Conservation (phyloP, 2,888 invertebrate species). For the Eutolmus rufibarbis region DNA sequence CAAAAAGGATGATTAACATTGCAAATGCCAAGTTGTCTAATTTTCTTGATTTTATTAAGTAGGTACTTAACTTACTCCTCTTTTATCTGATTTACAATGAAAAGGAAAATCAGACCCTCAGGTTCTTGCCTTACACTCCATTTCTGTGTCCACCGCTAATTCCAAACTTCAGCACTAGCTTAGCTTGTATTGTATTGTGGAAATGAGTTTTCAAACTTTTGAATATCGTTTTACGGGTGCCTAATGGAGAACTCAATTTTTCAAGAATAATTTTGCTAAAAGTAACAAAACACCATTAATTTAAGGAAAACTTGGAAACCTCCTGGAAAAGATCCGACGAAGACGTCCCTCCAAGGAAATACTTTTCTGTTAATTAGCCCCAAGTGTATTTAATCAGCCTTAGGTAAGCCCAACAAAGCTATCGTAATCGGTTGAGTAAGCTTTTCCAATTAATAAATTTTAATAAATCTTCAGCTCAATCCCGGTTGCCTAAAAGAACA, state of each 20-base stretch:
- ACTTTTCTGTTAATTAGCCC: not conserved
- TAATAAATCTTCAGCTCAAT: slow-evolving; percentile 17
- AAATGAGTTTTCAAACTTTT: not conserved
- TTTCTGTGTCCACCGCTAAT: not conserved
- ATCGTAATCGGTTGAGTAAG: slow-evolving; percentile 30
- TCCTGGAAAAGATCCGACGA: not conserved
- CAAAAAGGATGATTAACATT: no score
- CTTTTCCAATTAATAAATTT: slow-evolving; percentile 32
- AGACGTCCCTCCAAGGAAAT: not conserved
- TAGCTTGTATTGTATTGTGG: not conserved
- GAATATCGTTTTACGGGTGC: not conserved
- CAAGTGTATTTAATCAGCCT: slow-evolving; percentile 25
- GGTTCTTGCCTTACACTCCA: not conserved
- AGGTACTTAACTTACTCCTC: not conserved
- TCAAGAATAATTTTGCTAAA: not conserved
- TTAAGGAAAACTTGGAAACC: not conserved
- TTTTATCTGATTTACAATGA: not conserved
- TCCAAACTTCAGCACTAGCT: not conserved
- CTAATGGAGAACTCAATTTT: not conserved
- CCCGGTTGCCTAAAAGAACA: not conserved
- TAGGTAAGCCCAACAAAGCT: not conserved
- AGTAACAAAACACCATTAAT: not conserved
- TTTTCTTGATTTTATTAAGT: no score
- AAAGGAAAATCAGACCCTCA: not conserved
- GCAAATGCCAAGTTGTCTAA: no score